Evolutionary conservation across 1,140 invertebrate species (phyloP).

Genomic region (Lethocerus indicus): DNA sequence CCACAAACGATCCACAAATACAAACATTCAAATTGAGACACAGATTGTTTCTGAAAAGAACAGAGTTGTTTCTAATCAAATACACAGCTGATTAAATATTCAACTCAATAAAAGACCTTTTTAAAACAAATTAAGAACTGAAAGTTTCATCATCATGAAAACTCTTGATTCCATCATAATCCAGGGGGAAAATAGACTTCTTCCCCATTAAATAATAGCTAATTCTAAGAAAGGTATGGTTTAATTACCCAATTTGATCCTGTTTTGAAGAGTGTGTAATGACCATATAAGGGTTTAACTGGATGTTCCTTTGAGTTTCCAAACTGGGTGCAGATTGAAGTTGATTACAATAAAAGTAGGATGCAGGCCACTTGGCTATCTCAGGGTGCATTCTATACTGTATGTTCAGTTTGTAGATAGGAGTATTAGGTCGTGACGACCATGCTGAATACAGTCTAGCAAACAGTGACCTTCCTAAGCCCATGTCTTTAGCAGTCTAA

Average conservation of each 20-base stretch:
- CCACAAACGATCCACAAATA: no score
- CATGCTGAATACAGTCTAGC: constrained; percentile 35
- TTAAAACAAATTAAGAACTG: no score
- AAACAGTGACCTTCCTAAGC: constrained; percentile 45
- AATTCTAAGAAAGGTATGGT: neutral
- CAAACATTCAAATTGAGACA: no score
- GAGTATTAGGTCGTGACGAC: constrained; percentile 20
- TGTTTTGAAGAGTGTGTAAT: constrained; percentile 28
- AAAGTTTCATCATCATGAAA: no score
- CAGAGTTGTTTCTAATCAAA: no score
- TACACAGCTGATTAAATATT: no score
- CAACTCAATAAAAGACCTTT: no score
- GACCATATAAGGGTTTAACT: constrained; percentile 33
- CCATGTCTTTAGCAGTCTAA: constrained; percentile 37
- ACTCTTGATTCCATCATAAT: no score
- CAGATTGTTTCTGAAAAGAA: no score
- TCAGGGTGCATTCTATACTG: constrained; percentile 81
- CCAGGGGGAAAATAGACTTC: no score
- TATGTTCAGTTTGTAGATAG: constrained; percentile 38
- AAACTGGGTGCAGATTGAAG: constrained; percentile 29
- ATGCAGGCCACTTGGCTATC: constrained; percentile 56
- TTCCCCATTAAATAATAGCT: no score
- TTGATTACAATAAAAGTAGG: constrained; percentile 51
- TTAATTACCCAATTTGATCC: constrained; percentile 6
- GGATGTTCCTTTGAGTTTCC: constrained; percentile 14